Evolutionary conservation across 64 coral and sea anemone species (phyloP), one percentile per base, ranked within the genome.

Genomic region (Cladopsammia gracilis): DNA sequence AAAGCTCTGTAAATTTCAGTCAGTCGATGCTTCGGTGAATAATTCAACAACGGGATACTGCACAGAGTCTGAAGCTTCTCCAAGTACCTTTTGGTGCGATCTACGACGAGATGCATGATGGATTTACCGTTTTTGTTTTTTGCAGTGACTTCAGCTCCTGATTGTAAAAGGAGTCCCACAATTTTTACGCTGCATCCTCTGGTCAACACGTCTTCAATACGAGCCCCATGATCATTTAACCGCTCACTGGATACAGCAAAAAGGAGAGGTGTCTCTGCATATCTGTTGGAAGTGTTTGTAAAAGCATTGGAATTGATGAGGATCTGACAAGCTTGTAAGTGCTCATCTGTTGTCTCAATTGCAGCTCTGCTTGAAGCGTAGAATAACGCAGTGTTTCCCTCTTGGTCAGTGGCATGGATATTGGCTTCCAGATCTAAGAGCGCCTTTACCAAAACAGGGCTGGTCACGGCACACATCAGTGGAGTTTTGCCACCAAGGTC

Each of bases 371-470:
- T n/a, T 81, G 26, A 13, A 16, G 57, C 78, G 54, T 81, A 62
- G 24, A 81, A 81, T 24, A 81, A 81, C 1, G 78, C 78, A 5
- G 78, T 81, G 26, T 81, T 81, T 15, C 78, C 58, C 5, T 10
- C 34, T 61, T 81, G 22, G 4, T 81, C 78, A 12, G 16, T 18
- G 26, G 54, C 57, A 8, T 45, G 10, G 58, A 7, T 19, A 44
- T 20, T 62, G 10, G 78, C 57, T 62, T 57, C 78, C 2, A 81
- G 78, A 45, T 81, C 23, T 5, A 81, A 1, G 14, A 81, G 16
- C 6, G 58, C 44, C 26, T 81, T 46, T 1, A 81, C 13, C 56
- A 81, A 62, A 26, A n/a, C 26, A 19, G 78, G 57, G 58, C 78
- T 62, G 47, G 25, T 8, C 5, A 62, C 78, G 10, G 7, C 25